Evolutionary conservation across 2,888 invertebrate genomes (phyloP).

Genomic region (Argyresthia albistria): DNA sequence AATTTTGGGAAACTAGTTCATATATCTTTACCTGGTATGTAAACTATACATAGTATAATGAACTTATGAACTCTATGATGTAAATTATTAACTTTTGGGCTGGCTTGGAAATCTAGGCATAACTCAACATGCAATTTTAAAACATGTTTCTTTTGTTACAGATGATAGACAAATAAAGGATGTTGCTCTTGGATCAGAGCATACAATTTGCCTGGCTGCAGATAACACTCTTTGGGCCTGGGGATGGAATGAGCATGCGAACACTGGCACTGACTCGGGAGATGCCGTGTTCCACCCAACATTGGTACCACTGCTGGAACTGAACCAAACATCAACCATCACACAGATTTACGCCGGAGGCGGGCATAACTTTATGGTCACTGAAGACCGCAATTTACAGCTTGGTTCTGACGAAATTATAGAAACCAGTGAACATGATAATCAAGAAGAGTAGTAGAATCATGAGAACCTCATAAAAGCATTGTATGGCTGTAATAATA

Average conservation of each 20-base stretch:
- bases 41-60: no score
- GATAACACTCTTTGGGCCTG: conserved; percentile 80
- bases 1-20: conserved; percentile 38
- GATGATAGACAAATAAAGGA: conserved; percentile 60
- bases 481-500: no score
- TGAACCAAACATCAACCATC: conserved; percentile 19
- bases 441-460: no score
- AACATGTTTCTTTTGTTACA: conserved; percentile 32
- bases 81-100: not conserved
- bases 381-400: no score
- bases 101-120: not conserved
- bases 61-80: no score
- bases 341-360: conserved; percentile 51
- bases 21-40: conserved; percentile 46
- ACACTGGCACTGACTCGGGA: conserved; percentile 77
- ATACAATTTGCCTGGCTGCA: conserved; percentile 78
- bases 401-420: not conserved
- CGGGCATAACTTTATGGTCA: conserved; percentile 55
- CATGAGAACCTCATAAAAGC: no score
- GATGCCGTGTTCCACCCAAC: conserved; percentile 39
- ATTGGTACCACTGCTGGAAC: conserved; percentile 30
- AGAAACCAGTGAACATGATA: not conserved
- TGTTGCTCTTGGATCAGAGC: conserved; percentile 83
- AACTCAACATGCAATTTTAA: not conserved
- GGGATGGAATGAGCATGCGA: conserved; percentile 95